A percentile compares a stretch with the other conserved stretches of the same genome.
phyloP scores from a whole-genome alignment of 1,140 invertebrate genomes.

The Pachypeltis micranthus region DNA sequence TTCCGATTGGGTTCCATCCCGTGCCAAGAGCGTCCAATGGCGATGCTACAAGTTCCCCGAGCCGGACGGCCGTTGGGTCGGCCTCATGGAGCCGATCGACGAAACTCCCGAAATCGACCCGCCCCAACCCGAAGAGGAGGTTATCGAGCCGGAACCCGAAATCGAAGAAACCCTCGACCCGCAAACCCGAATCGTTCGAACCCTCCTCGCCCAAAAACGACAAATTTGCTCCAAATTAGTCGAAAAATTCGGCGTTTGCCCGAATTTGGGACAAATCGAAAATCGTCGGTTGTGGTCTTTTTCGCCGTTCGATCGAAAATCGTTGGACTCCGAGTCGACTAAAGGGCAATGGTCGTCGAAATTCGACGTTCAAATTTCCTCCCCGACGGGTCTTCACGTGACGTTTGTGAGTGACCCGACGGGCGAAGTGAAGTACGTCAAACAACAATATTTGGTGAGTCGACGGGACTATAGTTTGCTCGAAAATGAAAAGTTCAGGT shows the following conservation, averaged over 20 bases:
- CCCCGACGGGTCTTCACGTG: constrained; percentile 1
- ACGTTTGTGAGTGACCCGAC: neutral
- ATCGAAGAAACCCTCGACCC: neutral
- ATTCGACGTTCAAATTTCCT: constrained; percentile 2
- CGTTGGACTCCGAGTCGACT: neutral
- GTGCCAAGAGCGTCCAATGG: neutral
- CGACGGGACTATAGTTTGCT: neutral
- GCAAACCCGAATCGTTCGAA: no score
- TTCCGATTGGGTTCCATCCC: neutral
- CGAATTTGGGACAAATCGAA: no score
- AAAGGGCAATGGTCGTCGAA: neutral
- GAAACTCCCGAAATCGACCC: neutral
- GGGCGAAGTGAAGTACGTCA: neutral
- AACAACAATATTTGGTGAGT: constrained; percentile 1
- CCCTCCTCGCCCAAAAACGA: no score
- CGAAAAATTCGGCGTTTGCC: neutral
- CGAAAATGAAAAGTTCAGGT: neutral
- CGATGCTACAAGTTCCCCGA: neutral
- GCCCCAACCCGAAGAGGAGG: neutral
- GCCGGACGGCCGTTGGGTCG: neutral
- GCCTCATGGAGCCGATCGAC: neutral
- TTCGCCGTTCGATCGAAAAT: neutral
- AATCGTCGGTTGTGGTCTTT: neutral
- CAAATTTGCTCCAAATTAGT: neutral
- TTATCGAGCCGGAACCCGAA: neutral